Evolutionary conservation across 2,888 invertebrate genomes (phyloP).

Genomic region (Heliconius sara): DNA sequence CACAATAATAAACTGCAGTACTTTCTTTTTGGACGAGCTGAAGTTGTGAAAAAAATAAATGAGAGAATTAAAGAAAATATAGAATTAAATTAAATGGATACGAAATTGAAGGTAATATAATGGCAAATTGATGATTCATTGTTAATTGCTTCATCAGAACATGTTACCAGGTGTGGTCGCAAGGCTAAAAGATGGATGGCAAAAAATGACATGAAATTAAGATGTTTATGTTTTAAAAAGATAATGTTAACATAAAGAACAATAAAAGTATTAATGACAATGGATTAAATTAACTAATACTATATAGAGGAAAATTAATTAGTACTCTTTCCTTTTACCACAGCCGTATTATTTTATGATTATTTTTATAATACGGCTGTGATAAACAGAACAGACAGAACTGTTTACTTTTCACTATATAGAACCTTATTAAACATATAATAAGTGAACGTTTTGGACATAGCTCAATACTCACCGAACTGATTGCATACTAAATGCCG

Average conservation of each 20-base stretch:
- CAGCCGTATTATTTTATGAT: too few species aligned
- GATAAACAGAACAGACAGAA: not conserved
- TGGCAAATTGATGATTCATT: not conserved
- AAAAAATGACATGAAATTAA: not conserved
- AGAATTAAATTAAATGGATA: not conserved
- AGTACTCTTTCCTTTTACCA: not conserved
- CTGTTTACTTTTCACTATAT: not conserved
- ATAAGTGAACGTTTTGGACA: conserved; percentile 2
- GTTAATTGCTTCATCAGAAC: conserved; percentile 8
- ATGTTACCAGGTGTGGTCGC: not conserved
- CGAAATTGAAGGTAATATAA: not conserved
- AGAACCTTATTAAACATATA: not conserved
- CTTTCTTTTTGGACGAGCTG: not conserved
- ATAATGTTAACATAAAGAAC: not conserved
- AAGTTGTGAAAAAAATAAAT: not conserved
- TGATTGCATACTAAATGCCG: conserved; percentile 65
- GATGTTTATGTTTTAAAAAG: not conserved
- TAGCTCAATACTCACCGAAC: conserved; percentile 60
- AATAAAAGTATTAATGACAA: not conserved
- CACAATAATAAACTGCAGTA: not conserved
- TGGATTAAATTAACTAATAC: not conserved
- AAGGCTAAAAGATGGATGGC: not conserved
- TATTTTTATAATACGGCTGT: not conserved
- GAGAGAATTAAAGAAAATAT: not conserved
- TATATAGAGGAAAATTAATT: not conserved